A percentile compares a stretch with the other conserved stretches of the same genome.
phyloP scores from a whole-genome alignment of 2,797 vertebrate genomes.

The Gambelia wislizenii region DNA sequence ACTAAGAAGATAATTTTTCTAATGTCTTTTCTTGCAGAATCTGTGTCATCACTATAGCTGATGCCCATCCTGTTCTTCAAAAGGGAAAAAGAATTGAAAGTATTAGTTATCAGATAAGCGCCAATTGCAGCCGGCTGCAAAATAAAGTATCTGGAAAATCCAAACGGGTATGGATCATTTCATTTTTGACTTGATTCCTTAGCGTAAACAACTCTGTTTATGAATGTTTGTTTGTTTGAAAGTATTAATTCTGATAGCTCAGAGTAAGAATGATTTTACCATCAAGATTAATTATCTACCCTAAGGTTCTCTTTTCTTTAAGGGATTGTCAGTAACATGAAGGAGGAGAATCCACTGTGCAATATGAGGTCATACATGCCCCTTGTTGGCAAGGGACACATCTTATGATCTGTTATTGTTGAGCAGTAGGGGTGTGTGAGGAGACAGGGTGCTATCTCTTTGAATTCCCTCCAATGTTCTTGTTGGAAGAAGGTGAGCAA shows the following conservation, averaged over 20 bases:
- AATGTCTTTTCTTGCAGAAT: conserved; percentile 79
- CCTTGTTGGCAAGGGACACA: neutral
- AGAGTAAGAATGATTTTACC: neutral
- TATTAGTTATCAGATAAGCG: conserved; percentile 96
- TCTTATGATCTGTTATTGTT: neutral
- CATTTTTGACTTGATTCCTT: neutral
- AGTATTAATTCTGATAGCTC: neutral
- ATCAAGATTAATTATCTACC: neutral
- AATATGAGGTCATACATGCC: neutral
- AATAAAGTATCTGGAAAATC: conserved; percentile 98
- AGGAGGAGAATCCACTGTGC: neutral
- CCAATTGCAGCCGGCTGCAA: conserved; percentile 93
- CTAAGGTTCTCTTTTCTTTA: neutral
- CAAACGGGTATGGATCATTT: conserved; percentile 86
- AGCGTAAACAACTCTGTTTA: neutral
- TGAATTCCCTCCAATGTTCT: neutral
- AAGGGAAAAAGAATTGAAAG: conserved; percentile 86
- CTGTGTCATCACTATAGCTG: conserved; percentile 93
- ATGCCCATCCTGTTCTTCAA: conserved; percentile 94
- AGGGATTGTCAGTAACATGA: too few relatives aligned
- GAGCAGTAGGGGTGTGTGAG: too few relatives aligned
- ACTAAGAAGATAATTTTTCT: neutral
- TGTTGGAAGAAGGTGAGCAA: neutral
- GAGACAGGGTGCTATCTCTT: neutral
- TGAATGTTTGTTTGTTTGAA: neutral